Evolutionary conservation across 2,797 vertebrate genomes (phyloP).

Genomic region (Enteromius thamalakanensis): DNA sequence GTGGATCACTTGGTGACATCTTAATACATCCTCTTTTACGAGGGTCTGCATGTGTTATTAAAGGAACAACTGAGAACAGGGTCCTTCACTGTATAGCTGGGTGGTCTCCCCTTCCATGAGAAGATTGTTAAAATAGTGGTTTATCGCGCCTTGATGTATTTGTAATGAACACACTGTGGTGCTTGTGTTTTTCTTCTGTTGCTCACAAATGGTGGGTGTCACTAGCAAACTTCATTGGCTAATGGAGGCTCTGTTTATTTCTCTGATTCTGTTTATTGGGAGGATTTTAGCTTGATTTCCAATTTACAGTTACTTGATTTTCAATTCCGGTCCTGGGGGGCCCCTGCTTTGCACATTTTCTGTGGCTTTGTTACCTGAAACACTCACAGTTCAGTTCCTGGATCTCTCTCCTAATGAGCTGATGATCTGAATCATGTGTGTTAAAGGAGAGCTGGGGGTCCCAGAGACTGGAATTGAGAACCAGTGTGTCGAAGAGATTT

Average conservation of each 20-base stretch:
- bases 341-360: not conserved
- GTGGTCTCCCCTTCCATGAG: conserved; percentile 18
- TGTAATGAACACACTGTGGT: conserved; percentile 5
- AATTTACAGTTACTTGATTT: not conserved
- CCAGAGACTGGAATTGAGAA: too few species aligned
- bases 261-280: conserved; percentile 1
- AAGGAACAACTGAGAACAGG: conserved; percentile 12
- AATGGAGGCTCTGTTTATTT: not conserved
- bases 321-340: too few species aligned
- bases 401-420: not conserved
- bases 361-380: not conserved
- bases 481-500: not conserved
- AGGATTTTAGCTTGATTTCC: not conserved
- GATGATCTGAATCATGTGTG: not conserved
- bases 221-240: not conserved
- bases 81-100: conserved; percentile 27
- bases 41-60: conserved; percentile 10
- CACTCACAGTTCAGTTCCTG: not conserved
- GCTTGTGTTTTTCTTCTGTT: not conserved
- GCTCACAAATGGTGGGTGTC: not conserved
- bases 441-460: not conserved
- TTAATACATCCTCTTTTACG: conserved; percentile 29
- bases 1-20: conserved; percentile 15
- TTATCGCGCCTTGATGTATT: conserved; percentile 7
- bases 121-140: conserved; percentile 22